Evolutionary conservation across 2,113 vertebrate genomes (phyloP), one percentile per base, ranked within the genome.

Genomic region (Phrynosoma blainvillii): DNA sequence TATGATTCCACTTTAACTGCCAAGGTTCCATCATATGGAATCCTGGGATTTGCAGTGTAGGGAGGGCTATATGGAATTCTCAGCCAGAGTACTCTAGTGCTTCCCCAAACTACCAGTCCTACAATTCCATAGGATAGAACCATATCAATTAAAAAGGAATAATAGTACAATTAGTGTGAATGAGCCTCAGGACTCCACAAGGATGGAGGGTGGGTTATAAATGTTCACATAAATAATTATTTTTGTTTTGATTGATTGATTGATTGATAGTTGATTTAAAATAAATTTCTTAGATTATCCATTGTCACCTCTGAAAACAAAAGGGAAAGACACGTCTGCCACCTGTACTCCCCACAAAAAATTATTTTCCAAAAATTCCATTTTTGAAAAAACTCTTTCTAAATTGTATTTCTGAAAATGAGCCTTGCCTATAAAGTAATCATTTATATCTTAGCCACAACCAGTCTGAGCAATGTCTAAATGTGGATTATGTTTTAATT

Each of bases 341-440:
- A 78, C 14, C 73, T 89, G 87, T 90, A 16, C 74, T 84, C 16
- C 56, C 47, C 7, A 1, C 47, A 47, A 62, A 2, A 10, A 11
- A 59, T 12, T 59, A 59, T 59, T 59, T 59, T 59, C 6, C 6
- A 59, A 92, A 85, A 30, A 42, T 87, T 62, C n/a, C 82, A 3
- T 71, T 40, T 79, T 54, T 66, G 30, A 5, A 90, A 87, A 83
- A 89, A 89, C 9, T 27, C 84, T 75, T 88, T 70, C 54, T 71
- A 87, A 91, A 90, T 54, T 21, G 27, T 23, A 59, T 27, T 76
- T 30, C n/a, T 86, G 90, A 94, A 93, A 95, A 85, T 73, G 89
- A 90, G 77, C 88, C 70, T 87, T 93, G 87, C 86, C 36, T 87
- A 10, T 88, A 70, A 47, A 88, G 85, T 7, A 90, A 90, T 85